A percentile compares a stretch with the other conserved stretches of the same genome.
These are phyloP conservation scores for Brachyistius frenatus DNA, from an alignment of 2,113 vertebrate species.

Conservation along the genomic window DNA sequence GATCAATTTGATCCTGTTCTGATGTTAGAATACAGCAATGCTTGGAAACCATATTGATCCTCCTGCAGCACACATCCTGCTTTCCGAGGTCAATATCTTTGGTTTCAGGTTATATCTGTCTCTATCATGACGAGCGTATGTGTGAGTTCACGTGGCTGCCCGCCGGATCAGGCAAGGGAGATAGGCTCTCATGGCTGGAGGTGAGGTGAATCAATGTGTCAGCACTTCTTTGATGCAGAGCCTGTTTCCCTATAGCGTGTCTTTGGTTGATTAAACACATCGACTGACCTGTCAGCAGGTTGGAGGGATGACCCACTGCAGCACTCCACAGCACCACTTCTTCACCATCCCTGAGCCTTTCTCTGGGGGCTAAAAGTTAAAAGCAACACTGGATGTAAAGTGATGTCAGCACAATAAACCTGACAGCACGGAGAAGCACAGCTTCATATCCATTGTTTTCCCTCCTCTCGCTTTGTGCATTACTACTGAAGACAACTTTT, in stretches of 20 bases:
- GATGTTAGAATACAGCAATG: slow-evolving; percentile 31
- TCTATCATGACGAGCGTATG: slow-evolving; percentile 2
- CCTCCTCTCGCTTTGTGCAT: background rate
- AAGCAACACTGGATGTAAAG: slow-evolving; percentile 18
- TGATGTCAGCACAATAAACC: slow-evolving; percentile 48
- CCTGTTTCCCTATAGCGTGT: slow-evolving; percentile 60
- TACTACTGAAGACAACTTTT: slow-evolving; percentile 20
- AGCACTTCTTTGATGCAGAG: slow-evolving; percentile 69
- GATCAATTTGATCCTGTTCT: slow-evolving; percentile 4
- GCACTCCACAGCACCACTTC: slow-evolving; percentile 25
- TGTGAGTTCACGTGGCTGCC: background rate
- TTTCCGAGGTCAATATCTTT: slow-evolving; percentile 14
- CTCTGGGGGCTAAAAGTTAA: slow-evolving; percentile 46
- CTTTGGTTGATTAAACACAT: slow-evolving; percentile 78
- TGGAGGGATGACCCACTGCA: slow-evolving; percentile 65
- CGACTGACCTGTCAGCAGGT: slow-evolving; percentile 68
- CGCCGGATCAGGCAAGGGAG: slow-evolving; percentile 36
- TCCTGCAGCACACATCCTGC: background rate
- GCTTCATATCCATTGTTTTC: slow-evolving; percentile 39
- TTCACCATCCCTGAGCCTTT: slow-evolving; percentile 26
- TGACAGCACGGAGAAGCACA: slow-evolving; percentile 24
- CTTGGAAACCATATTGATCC: slow-evolving; percentile 29
- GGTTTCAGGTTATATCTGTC: slow-evolving; percentile 11
- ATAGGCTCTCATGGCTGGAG: slow-evolving; percentile 50
- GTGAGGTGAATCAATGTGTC: slow-evolving; percentile 66